Base-by-base conservation (phyloP, 2,113 vertebrate genomes). In the Malurus elegans region DNA sequence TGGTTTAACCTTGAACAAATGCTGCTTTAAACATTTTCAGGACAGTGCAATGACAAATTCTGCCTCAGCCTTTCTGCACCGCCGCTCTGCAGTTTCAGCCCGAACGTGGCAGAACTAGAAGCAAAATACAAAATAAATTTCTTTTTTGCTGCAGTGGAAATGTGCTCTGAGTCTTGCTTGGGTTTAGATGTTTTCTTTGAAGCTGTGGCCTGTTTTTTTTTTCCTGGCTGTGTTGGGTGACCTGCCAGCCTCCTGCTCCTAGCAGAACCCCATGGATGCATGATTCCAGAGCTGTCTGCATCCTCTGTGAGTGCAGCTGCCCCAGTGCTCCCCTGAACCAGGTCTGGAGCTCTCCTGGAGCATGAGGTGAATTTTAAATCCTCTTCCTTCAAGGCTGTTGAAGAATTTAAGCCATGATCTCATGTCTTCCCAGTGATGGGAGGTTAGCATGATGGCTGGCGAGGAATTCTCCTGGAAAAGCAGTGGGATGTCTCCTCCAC, bases 1-100 rank as follows among this genome's bases (percentile, higher is more conserved):
- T 25, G 56, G 45, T 93, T 94, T 91, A 84, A 87, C 78, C 88
- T 95, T 81, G 92, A 94, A n/a, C 54, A 73, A 89, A 89, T 1
- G 25, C 69, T 32, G 38, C 60, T 87, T 93, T 91, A 78, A 74
- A 85, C 65, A 8, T 84, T 94, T 89, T 85, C 78, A 61, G 85
- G 85, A 50, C 78, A 44, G 85, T 0, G 11, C 17, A 40, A 58
- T 66, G 73, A 79, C 42, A 74, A 88, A 90, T 72, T 53, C 32
- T 10, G 6, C 21, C 0, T 2, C 86, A 1, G 9, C 61, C 2
- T 48, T 93, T 70, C 44, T 9, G 56, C 86, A 14, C 69, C 3
- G 0, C 54, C 38, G 91, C 86, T 88, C 82, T 1, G 0, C 40
- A 62, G 14, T 79, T 82, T 47, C 56, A 83, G 80, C 66, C 62